These are phyloP conservation scores for Muscicapa adusta DNA, from an alignment of 2,113 vertebrate species.

Conservation along the genomic window DNA sequence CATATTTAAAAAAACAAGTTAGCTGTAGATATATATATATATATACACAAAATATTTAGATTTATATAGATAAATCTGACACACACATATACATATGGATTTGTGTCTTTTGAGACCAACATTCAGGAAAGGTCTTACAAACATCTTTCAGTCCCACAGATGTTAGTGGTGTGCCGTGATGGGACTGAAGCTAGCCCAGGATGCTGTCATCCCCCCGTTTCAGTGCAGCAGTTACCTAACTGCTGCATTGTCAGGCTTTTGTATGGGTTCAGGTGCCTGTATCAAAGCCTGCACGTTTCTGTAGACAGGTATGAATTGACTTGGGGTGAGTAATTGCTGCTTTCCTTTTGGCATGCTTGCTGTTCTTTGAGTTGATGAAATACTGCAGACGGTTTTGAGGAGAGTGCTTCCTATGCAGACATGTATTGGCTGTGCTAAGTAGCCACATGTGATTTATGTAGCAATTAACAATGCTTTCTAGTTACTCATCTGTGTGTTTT, in stretches of 20 bases:
- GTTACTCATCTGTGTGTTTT: constrained; percentile 21
- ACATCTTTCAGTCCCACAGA: background rate
- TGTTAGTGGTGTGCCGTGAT: accelerated
- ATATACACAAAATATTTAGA: background rate
- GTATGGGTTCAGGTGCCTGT: background rate
- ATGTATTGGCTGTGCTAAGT: constrained; percentile 3
- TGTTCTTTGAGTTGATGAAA: background rate
- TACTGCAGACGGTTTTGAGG: background rate
- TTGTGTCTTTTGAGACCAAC: background rate
- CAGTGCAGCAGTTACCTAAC: background rate
- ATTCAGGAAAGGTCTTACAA: background rate
- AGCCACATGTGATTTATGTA: constrained; percentile 32
- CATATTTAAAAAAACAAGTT: background rate
- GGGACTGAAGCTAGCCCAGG: background rate
- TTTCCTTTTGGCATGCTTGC: background rate
- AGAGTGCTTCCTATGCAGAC: constrained; percentile 22
- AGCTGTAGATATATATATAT: no score
- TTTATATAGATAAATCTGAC: background rate
- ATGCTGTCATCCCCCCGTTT: background rate
- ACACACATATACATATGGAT: background rate
- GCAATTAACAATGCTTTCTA: constrained; percentile 33
- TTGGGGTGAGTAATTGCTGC: background rate
- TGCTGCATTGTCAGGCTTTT: background rate
- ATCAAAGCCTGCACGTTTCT: accelerated
- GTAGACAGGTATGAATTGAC: background rate